Base-by-base conservation (phyloP, 2,797 vertebrate species). In the Coracias cyanogaster region DNA sequence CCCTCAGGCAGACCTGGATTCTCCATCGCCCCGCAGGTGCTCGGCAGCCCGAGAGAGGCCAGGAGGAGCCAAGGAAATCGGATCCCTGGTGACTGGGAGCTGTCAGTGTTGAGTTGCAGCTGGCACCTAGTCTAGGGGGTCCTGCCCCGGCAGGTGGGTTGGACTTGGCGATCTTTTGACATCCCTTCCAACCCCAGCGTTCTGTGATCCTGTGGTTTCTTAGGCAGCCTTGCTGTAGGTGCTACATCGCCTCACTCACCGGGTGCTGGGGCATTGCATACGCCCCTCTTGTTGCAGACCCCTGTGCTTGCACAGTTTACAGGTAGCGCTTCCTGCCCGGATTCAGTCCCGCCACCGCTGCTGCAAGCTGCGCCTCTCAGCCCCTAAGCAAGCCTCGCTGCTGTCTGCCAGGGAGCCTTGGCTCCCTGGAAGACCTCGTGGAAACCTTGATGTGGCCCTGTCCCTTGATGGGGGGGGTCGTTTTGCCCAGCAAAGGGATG, bases 51-150 rank as follows among this genome's bases (percentile, higher is more conserved):
- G 72, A 72, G 71, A 69, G n/a, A 49, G 29, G 82, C 65, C 35
- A 43, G 49, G 90, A 77, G 35, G 82, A 65, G 88, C 58, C 39
- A 3, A 55, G 85, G 95, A 90, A 96, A 95, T 78, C 24, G 8
- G 96, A 96, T 94, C 93, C 55, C 31, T 17, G 52, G 82, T 89
- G 74, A 80, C 45, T 2, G 1, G 62, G 77, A 86, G 91, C 86
- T 49, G 82, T 66, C 81, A 39, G 95, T 49, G 64, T 96, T 95
- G 82, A 49, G 91, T 96, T 95, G 83, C 96, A 94, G 90, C 73
- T 45, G 89, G 80, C 15, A 5, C 37, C 37, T 37, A 37, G 37
- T 37, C 37, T 37, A 37, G 37, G 37, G 8, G 37, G 37, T 37
- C 37, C 37, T 37, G 37, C 37, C 37, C 37, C 10, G 37, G 37